Evolutionary conservation across 2,797 vertebrate genomes (phyloP), one percentile per base, ranked within the genome.

Genomic region (Darevskia nairensis): DNA sequence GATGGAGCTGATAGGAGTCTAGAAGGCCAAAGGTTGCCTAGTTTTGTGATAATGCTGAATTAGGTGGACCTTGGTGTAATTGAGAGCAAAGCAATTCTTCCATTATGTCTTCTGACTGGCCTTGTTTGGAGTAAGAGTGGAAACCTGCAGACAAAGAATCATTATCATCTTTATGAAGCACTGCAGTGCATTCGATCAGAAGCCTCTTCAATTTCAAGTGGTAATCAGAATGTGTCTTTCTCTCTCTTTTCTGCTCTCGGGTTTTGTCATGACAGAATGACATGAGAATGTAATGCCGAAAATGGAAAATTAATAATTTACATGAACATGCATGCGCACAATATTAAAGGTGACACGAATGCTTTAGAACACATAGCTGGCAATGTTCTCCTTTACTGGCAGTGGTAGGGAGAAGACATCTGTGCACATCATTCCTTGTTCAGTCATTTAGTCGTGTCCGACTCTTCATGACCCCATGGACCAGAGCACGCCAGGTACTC

Each of bases 241-340:
- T 84, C 77, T 55, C 19, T 66, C 82, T 86, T 27, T 75, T 75
- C 55, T 35, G 32, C 82, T 88, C 86, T n/a, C 7, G 17, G 80
- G 32, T 90, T 90, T 80, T 82, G 11, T 84, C 2, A 1, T 46
- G 79, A 46, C 46, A 74, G 61, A 72, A 35, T 84, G 87, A 50
- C 0, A 8, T 55, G 80, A 66, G 46, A 86, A 85, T 55, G 86
- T 61, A 87, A 89, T 89, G 23, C 17, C n/a, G 59, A 35, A 76
- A 88, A 85, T n/a, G 79, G 44, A 59, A 80, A 88, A 90, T 92
- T 91, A 91, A 91, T 92, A 83, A 86, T 88, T 86, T 88, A 86
- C 59, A 76, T 84, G 25, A 76, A 61, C n/a, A 25, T 41, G 29
- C 79, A 8, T 50, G 71, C 55, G 23, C 0, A 0, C 19, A 7